Evolutionary conservation across 53 echinoderm and acorn worm species (phyloP).

Genomic region (Arbacia lixula): DNA sequence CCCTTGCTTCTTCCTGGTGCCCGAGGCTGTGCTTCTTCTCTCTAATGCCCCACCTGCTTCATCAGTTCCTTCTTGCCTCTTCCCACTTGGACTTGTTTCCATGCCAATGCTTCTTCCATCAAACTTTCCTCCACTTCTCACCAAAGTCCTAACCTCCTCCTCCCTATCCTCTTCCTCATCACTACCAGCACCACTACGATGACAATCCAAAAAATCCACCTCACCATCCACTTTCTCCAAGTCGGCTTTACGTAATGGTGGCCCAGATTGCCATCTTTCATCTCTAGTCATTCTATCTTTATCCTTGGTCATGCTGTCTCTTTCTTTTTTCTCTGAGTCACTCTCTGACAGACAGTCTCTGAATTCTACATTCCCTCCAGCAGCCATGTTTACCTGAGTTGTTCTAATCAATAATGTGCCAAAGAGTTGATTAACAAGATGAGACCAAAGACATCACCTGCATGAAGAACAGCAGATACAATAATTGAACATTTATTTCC

Average conservation of each 20-base stretch:
- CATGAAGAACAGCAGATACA: too few species aligned
- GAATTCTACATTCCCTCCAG: not conserved
- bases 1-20: not conserved
- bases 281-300: too few species aligned
- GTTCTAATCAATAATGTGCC: too few species aligned
- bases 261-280: not conserved
- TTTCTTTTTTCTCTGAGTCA: not conserved
- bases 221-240: constrained; percentile 4
- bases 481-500: too few species aligned
- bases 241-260: constrained; percentile 1
- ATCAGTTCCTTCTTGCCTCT: not conserved
- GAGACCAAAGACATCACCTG: too few species aligned
- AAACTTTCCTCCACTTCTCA: constrained; percentile 16
- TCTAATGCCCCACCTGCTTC: too few species aligned
- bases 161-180: not conserved
- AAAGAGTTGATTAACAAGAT: too few species aligned
- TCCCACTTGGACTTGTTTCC: not conserved
- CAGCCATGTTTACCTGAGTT: not conserved
- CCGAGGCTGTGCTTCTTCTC: too few species aligned
- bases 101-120: not conserved
- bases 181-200: not conserved
- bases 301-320: too few species aligned
- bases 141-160: constrained; percentile 9
- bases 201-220: constrained; percentile 7
- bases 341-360: not conserved